Base-by-base conservation (phyloP, 2,888 invertebrate species). In the Leptinotarsa haldemani region DNA sequence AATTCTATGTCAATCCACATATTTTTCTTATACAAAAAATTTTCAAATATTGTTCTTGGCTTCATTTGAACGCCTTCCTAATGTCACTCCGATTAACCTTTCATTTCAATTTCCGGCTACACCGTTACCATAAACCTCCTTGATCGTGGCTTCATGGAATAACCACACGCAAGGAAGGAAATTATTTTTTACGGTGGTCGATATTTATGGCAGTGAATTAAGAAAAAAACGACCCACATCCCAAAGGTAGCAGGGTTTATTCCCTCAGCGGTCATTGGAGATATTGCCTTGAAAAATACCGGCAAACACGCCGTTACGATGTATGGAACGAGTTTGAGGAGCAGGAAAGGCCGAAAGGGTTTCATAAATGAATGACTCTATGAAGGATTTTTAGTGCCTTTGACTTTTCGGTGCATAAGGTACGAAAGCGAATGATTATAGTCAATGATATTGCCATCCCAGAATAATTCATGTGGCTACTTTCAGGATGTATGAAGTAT, bases 201-300 rank as follows among this genome's bases (percentile, higher is more conserved):
- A 71, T 80, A 81, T 81, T 80, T 80, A 80, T 80, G 81, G 74
- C 74, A 78, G 69, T 79, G 80, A 75, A 80, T 82, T 81, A 78
- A 77, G 76, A 71, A 78, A 79, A 77, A 40, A 40, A 40, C 40
- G 40, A 2, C 80, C 76, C 74, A 72, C 78, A 72, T 79, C 79
- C 74, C 74, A 74, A 70, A 77, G 78, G 78, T 78, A 74, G 80
- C 77, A 79, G 79, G 78, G 80, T 77, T 76, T 76, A 70, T 69
- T 82, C 82, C 81, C 82, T 63, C 66, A 81, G 74, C 80, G 82
- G 81, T 79, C 82, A 82, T 82, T 80, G 80, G 78, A 79, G 80
- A 81, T 79, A 82, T 82, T 81, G 78, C 77, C 22, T 76, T 76
- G 79, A 81, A 82, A 82, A 82, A 78, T 78, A 78, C 77, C 79